Percentiles rank a stretch among this genome's conserved stretches.
phyloP scores from a whole-genome alignment of 1,140 invertebrate genomes.

The Aphelinus certus region DNA sequence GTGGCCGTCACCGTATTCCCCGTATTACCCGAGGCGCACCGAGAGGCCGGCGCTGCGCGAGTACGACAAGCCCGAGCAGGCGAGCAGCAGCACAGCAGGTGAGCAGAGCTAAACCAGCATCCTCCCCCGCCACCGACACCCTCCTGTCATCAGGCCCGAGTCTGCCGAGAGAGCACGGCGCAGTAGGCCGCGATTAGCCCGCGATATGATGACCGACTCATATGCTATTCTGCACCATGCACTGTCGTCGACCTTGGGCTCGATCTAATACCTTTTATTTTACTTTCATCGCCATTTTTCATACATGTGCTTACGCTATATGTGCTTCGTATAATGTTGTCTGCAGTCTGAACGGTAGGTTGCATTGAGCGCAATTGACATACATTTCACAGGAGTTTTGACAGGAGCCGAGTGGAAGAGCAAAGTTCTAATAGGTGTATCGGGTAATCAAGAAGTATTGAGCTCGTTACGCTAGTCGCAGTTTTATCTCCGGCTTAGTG shows the following conservation, averaged over 20 bases:
- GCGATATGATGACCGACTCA: background rate
- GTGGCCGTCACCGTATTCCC: constrained; percentile 58
- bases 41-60: constrained; percentile 55
- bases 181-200: background rate
- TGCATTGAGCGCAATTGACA: too few relatives aligned
- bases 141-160: constrained; percentile 1
- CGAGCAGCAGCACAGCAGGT: constrained; percentile 53
- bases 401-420: too few relatives aligned
- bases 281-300: too few relatives aligned
- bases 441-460: too few relatives aligned
- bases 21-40: constrained; percentile 59
- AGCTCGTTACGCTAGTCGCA: too few relatives aligned
- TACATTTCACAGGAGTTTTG: too few relatives aligned
- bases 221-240: constrained; percentile 59
- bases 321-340: too few relatives aligned
- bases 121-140: constrained; percentile 17
- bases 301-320: too few relatives aligned
- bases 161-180: constrained; percentile 27
- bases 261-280: background rate
- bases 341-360: too few relatives aligned
- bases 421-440: too few relatives aligned
- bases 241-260: constrained; percentile 41
- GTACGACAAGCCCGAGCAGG: constrained; percentile 54
- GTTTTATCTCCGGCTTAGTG: too few relatives aligned
- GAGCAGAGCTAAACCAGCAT: constrained; percentile 41